phyloP scores from a whole-genome alignment of 2,888 invertebrate genomes.

The Mayetiola destructor region DNA sequence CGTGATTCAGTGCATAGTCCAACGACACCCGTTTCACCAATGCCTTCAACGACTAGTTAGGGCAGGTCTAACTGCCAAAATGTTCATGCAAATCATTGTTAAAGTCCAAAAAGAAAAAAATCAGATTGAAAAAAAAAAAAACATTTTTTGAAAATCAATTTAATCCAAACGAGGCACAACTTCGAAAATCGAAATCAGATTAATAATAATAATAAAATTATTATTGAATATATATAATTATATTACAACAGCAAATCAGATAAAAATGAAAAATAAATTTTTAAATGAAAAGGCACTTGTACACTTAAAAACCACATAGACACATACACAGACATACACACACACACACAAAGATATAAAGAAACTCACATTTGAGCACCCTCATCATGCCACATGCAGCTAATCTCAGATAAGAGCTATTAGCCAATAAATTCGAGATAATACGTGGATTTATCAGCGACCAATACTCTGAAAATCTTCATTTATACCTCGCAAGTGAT shows the following conservation, averaged over 20 bases:
- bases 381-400: background rate
- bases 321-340: background rate
- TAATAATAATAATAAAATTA: too few species aligned
- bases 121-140: background rate
- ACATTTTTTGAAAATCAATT: background rate
- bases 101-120: conserved; percentile 20
- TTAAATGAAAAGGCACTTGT: too few species aligned
- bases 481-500: too few species aligned
- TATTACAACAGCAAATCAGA: too few species aligned
- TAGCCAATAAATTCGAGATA: too few species aligned
- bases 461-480: too few species aligned
- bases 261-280: too few species aligned
- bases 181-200: too few species aligned
- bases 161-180: too few species aligned
- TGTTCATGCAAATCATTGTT: conserved; percentile 38
- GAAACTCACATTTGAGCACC: background rate
- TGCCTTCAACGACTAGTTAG: conserved; percentile 89
- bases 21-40: conserved; percentile 68
- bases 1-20: conserved; percentile 76
- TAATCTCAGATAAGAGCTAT: too few species aligned
- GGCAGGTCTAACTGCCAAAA: conserved; percentile 44
- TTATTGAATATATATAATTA: too few species aligned
- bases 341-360: background rate
- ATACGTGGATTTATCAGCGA: too few species aligned
- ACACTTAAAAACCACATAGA: background rate